Conservation (phyloP, 2,888 invertebrate species). For the Volucella zonaria region DNA sequence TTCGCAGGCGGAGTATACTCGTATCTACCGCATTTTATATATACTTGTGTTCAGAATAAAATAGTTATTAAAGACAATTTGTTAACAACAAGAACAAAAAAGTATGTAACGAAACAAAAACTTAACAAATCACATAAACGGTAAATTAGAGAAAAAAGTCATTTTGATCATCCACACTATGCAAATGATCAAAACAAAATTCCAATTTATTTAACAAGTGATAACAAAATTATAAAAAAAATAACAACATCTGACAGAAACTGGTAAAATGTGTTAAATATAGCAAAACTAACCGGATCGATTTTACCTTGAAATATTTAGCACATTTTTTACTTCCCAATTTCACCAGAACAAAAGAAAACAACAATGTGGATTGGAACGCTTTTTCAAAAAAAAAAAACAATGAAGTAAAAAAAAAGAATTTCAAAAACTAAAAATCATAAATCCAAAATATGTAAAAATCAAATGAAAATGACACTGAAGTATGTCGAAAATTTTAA, state of each 20-base stretch:
- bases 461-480: slow-evolving; percentile 9
- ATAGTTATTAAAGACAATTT: slow-evolving; percentile 55
- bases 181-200: slow-evolving; percentile 44
- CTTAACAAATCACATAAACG: slow-evolving; percentile 35
- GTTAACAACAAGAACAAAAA: slow-evolving; percentile 49
- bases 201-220: slow-evolving; percentile 45
- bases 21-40: not conserved
- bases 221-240: slow-evolving; percentile 26
- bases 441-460: slow-evolving; percentile 4
- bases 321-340: slow-evolving; percentile 11
- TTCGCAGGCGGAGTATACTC: not conserved
- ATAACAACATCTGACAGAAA: slow-evolving; percentile 16
- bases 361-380: slow-evolving; percentile 8
- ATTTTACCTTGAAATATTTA: slow-evolving; percentile 18
- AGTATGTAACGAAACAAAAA: slow-evolving; percentile 45
- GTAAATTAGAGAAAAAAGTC: slow-evolving; percentile 37
- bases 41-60: slow-evolving; percentile 9
- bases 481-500: slow-evolving; percentile 17
- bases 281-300: slow-evolving; percentile 5
- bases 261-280: slow-evolving; percentile 25
- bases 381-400: slow-evolving; percentile 24
- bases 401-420: not conserved
- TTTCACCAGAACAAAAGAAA: slow-evolving; percentile 23
- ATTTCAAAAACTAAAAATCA: not conserved
- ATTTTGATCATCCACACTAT: slow-evolving; percentile 24